Base-by-base conservation (phyloP, 2,888 invertebrate genomes). In the Vanessa cardui region DNA sequence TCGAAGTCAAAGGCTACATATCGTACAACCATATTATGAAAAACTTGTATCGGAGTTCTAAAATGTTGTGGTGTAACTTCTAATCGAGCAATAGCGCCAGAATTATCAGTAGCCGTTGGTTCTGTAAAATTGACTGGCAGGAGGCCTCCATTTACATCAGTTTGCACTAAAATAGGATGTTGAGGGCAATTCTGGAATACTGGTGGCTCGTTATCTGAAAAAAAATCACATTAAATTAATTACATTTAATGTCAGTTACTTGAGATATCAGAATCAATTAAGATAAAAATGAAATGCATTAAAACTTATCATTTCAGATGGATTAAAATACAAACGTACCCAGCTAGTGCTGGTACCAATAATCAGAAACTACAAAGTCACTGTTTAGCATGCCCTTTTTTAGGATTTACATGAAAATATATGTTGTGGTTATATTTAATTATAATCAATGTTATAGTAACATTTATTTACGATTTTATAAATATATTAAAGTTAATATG, bases 1-100 rank as follows among this genome's bases (percentile, higher is more conserved):
- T 99, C 99, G 79, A 97, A 98, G 90, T 99, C 99, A 80, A 98
- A 99, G 4, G 99, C 99, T 1, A 98, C 96, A 80, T 99, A 99
- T 90, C 98, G 96, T 0, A 99, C 97, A 39, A 98, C 97, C 81
- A 97, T 97, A 74, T 98, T 98, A 81, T 97, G 96, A 87, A 98
- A 98, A 15, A 98, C 95, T 83, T 96, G 95, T 73, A 97, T 94
- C 0, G 98, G 98, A 1, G 98, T 98, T 80, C 94, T 96, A 88
- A 99, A 99, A 77, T 97, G 97, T 76, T 96, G 96, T 0, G 99
- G 99, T 75, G 97, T 97, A 0, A 99, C 96, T 93, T 98, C 98
- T 72, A 98, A 93, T 77, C 98, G 94, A 2, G 98, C 98, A 74
- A 99, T 97, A 72, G 97, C 97, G 47, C 99, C 99, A 59, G 98